phyloP scores from a whole-genome alignment of 2,113 vertebrate species.

The Sinosuthora webbiana region DNA sequence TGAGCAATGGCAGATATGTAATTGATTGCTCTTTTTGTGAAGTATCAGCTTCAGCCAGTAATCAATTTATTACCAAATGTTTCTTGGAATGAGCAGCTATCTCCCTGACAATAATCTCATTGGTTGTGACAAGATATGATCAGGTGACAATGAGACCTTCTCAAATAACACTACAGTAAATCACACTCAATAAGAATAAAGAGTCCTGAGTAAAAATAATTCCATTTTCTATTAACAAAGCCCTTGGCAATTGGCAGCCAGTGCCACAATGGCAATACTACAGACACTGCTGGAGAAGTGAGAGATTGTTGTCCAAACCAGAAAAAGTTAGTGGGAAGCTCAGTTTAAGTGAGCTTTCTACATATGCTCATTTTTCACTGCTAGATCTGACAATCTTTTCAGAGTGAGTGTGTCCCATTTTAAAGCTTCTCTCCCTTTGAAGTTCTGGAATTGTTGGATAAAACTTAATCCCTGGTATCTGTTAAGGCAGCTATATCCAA shows the following conservation, averaged over 20 bases:
- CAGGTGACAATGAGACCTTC: slow-evolving; percentile 32
- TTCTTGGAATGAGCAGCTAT: slow-evolving; percentile 43
- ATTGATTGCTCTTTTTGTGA: slow-evolving; percentile 49
- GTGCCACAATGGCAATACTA: background rate
- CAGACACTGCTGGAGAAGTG: background rate
- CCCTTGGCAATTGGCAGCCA: background rate
- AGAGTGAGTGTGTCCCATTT: background rate
- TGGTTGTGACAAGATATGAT: slow-evolving; percentile 22
- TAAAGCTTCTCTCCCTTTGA: background rate
- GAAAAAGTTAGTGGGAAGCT: background rate
- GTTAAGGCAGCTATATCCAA: background rate
- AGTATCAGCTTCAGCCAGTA: slow-evolving; percentile 47
- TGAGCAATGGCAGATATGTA: background rate
- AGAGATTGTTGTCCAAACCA: background rate
- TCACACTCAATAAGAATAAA: slow-evolving; percentile 41
- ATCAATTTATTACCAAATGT: slow-evolving; percentile 50
- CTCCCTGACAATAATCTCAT: slow-evolving; percentile 2
- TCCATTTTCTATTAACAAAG: slow-evolving; percentile 14
- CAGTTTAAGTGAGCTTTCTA: background rate
- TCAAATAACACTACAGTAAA: slow-evolving; percentile 36
- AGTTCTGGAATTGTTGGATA: background rate
- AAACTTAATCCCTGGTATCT: background rate
- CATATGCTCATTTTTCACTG: background rate
- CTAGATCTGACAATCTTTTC: background rate
- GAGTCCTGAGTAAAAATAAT: slow-evolving; percentile 40